Evolutionary conservation across 2,888 invertebrate genomes (phyloP), one percentile per base, ranked within the genome.

Genomic region (Eubasilissa splendida): DNA sequence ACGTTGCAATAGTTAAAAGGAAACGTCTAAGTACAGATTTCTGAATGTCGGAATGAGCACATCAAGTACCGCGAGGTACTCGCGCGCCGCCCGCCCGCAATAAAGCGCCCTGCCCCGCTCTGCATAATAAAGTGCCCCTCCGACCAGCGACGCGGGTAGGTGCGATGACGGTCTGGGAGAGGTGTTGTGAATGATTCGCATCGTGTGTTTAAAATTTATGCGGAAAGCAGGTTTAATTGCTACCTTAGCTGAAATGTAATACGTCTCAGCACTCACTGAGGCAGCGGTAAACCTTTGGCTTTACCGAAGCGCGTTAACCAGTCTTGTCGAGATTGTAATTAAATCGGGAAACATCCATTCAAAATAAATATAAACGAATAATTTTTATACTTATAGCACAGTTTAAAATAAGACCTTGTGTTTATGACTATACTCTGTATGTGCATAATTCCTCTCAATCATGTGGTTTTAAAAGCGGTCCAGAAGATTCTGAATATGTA

Each of bases 221-320:
- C 76, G 66, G 73, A 77, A 80, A 77, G 73, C 77, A 7, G 70
- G 50, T 60, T 65, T 81, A 81, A 81, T 81, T 74, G 78, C 81
- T 54, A 81, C 75, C 59, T 78, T 65, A 63, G 81, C 22, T 58
- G 58, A 66, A 81, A 78, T 65, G 81, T 78, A 78, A 81, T 81
- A 59, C 74, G 78, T 78, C 81, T 75, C 68, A 50, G 22, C 54
- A 60, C 75, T 59, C 74, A 56, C 74, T 56, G 42, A 68, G 68
- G 33, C 68, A 50, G 58, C 58, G 68, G 68, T 50, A 68, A 68
- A 42, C 68, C 42, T 68, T 68, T 68, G 50, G 12, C 68, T 71
- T 56, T 31, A 22, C 71, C 56, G 8, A 56, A 63, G 65, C 68
- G 68, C 68, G 42, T 42, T 52, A 54, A 56, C 52, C 50, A 58